Conservation (phyloP, 2,797 vertebrate genomes). For the Anableps anableps region DNA sequence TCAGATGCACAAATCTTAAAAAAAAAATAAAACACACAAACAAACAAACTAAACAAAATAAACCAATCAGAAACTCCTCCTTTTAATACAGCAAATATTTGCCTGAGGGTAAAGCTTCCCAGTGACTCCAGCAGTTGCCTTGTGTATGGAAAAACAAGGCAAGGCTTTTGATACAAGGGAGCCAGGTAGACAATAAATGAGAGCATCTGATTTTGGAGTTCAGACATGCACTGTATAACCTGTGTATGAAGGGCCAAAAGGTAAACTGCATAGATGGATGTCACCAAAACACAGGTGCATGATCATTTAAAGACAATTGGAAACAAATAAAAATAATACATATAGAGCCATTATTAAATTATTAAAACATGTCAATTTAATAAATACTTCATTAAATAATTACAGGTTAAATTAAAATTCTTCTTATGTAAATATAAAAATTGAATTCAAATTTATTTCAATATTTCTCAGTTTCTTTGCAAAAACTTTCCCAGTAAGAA, state of each 20-base stretch:
- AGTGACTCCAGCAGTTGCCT: neutral
- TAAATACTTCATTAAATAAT: neutral
- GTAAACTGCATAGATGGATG: neutral
- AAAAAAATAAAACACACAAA: neutral
- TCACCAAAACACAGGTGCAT: neutral
- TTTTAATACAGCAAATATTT: neutral
- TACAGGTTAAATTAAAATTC: neutral
- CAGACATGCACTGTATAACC: neutral
- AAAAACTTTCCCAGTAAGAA: neutral
- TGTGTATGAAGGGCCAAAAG: neutral
- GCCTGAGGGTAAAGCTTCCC: neutral
- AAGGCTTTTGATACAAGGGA: neutral
- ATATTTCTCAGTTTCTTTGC: neutral
- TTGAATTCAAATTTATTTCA: neutral
- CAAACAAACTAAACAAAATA: neutral
- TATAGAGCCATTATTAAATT: neutral
- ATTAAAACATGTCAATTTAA: neutral
- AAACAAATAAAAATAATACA: neutral
- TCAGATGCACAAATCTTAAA: neutral
- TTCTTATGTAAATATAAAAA: neutral
- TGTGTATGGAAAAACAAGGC: neutral
- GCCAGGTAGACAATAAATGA: neutral
- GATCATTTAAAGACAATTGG: neutral
- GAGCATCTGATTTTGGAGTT: neutral
- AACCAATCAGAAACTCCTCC: neutral